These are phyloP conservation scores for Darevskia nairensis DNA, from an alignment of 2,797 vertebrate genomes.

Conservation along the genomic window DNA sequence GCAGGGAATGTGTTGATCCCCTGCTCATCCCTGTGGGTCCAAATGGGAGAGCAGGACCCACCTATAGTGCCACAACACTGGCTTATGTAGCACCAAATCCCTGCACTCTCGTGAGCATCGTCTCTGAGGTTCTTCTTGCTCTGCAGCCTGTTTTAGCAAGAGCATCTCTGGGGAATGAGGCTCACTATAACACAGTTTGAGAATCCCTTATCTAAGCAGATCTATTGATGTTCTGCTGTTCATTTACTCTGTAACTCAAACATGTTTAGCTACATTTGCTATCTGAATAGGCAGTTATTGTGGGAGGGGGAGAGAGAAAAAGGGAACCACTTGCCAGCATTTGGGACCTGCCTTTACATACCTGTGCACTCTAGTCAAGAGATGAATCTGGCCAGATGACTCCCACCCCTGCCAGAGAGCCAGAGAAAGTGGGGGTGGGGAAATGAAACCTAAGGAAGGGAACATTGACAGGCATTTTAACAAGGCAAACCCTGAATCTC, in stretches of 20 bases:
- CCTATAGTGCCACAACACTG: not conserved
- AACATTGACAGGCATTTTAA: not conserved
- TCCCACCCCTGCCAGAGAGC: too few species aligned
- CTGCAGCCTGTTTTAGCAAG: not conserved
- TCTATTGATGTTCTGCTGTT: conserved; percentile 12
- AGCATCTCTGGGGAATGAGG: not conserved
- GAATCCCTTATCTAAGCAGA: conserved; percentile 6
- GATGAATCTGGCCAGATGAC: too few species aligned
- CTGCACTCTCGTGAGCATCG: too few species aligned
- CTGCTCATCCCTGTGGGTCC: not conserved
- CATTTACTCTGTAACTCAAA: not conserved
- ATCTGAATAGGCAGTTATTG: not conserved
- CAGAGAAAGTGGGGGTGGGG: too few species aligned
- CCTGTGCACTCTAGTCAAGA: not conserved
- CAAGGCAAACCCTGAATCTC: not conserved
- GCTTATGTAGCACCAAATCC: not conserved
- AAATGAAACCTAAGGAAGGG: not conserved
- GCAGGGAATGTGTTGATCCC: not conserved
- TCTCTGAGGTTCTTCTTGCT: not conserved
- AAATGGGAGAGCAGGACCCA: not conserved
- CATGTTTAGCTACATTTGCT: not conserved
- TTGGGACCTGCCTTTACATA: not conserved
- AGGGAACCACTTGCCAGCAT: not conserved
- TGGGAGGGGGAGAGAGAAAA: not conserved
- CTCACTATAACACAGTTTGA: not conserved